Evolutionary conservation across 2,797 vertebrate species (phyloP).

Genomic region (Oreochromis grahami): DNA sequence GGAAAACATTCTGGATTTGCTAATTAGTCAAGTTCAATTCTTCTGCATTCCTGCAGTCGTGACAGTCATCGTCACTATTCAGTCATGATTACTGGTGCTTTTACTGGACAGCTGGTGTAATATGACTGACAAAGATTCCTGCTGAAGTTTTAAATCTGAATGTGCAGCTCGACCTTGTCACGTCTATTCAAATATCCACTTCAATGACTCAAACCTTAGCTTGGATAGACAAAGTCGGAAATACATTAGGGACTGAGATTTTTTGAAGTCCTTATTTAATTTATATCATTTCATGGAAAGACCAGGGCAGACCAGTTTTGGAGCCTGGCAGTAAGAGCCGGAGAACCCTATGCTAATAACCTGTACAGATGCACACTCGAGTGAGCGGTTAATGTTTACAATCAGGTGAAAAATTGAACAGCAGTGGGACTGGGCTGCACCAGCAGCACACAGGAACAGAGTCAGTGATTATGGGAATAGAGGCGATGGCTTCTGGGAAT

Average conservation of each 20-base stretch:
- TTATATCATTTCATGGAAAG: rapidly evolving
- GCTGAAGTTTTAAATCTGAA: constrained; percentile 40
- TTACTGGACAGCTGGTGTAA: constrained; percentile 35
- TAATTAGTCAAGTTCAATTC: constrained; percentile 76
- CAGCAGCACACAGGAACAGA: not conserved
- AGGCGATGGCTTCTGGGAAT: not conserved
- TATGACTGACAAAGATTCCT: constrained; percentile 34
- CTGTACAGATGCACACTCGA: not conserved
- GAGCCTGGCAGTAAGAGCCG: not conserved
- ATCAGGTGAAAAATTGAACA: not conserved
- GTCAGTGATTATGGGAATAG: not conserved
- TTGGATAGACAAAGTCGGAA: not conserved
- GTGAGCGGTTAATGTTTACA: not conserved
- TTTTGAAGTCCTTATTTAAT: not conserved
- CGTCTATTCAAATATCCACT: not conserved
- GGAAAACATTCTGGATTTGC: constrained; percentile 77
- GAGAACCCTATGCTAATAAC: not conserved
- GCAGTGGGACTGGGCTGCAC: rapidly evolving
- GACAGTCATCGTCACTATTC: constrained; percentile 72
- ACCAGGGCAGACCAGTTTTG: not conserved
- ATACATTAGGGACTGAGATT: not conserved
- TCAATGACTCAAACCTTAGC: not conserved
- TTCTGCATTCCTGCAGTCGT: constrained; percentile 65
- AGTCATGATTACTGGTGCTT: constrained; percentile 68
- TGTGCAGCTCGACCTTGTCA: not conserved